Percentiles rank a stretch among this genome's conserved stretches.
Evolutionary conservation across 2,888 invertebrate genomes (phyloP).

Genomic region (Operophtera brumata): DNA sequence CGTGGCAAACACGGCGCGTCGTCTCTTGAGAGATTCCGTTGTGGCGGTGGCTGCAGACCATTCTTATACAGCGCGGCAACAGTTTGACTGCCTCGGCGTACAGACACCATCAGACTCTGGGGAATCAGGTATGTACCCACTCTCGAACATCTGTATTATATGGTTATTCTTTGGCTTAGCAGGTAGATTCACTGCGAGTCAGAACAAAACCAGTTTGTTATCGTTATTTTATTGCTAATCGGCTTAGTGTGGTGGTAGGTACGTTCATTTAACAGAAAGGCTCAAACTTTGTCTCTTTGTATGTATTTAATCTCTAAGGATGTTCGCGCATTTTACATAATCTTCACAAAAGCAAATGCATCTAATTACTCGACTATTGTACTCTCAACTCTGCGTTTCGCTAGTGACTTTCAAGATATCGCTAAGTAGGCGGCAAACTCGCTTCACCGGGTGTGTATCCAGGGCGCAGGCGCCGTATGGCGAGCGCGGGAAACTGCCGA

Average conservation of each 20-base stretch:
- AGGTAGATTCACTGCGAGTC: neutral
- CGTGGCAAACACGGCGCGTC: slow-evolving; percentile 69
- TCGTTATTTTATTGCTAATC: neutral
- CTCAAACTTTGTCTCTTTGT: too few relatives aligned
- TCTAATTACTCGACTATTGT: neutral
- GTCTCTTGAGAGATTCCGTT: slow-evolving; percentile 67
- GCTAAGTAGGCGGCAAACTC: slow-evolving; percentile 57
- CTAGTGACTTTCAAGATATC: slow-evolving; percentile 33
- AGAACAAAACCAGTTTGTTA: neutral
- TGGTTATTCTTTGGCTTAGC: neutral
- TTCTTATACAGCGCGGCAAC: slow-evolving; percentile 83
- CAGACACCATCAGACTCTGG: slow-evolving; percentile 96
- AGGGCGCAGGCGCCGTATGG: slow-evolving; percentile 71
- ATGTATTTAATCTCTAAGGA: neutral
- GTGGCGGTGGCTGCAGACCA: slow-evolving; percentile 82
- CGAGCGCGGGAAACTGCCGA: slow-evolving; percentile 78
- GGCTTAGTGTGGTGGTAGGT: neutral
- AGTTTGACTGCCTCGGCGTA: slow-evolving; percentile 86
- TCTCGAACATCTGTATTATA: neutral
- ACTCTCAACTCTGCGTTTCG: slow-evolving; percentile 15
- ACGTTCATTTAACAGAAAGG: neutral
- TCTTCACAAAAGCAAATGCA: neutral
- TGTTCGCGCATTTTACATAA: neutral
- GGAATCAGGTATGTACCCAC: slow-evolving; percentile 79
- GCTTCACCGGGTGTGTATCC: slow-evolving; percentile 49